Evolutionary conservation across 2,113 vertebrate genomes (phyloP), one percentile per base, ranked within the genome.

Genomic region (Tiliqua scincoides): DNA sequence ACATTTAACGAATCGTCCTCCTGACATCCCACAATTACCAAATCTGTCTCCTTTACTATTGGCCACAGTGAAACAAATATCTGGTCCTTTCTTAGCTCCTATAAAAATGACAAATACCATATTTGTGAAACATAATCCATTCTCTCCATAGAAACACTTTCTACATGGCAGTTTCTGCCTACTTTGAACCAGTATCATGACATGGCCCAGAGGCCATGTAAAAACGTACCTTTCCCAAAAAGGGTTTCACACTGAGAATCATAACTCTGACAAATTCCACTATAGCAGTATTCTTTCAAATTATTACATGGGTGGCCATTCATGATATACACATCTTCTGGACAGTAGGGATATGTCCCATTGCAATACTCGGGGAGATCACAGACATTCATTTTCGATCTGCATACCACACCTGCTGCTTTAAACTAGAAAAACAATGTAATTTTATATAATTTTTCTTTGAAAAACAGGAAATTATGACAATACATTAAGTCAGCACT

Each of bases 291-390:
- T 0, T 97, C 96, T 1, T 93, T 72, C 78, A 43, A 80, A 88
- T 90, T 93, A 75, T 94, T 68, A 75, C 98, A 99, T 0, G 96
- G 75, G n/a, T 95, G 57, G 0, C 98, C 97, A 20, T 98, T 96
- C 96, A 98, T 97, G n/a, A 97, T 0, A 32, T 98, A 98, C 43
- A 91, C 95, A 23, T 99, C 97, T 0, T 88, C 70, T 0, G 98
- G 98, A 35, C 98, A 99, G 90, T 94, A 96, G n/a, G 82, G 74
- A 2, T 81, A 88, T 0, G 54, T 86, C 0, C 98, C 98, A 9
- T 92, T 83, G 85, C 98, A 98, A 95, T 93, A 98, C 68, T 99
- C 98, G 0, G 98, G 96, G 2, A 99, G 97, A 80, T 98, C 98
- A 87, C 98, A 99, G 20, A 70, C 21, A 84, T 97, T 91, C 40